A percentile compares a stretch with the other conserved stretches of the same genome.
These are phyloP conservation scores for Pachliopta kotzebuea DNA, from an alignment of 2,888 invertebrate genomes.

Conservation along the genomic window DNA sequence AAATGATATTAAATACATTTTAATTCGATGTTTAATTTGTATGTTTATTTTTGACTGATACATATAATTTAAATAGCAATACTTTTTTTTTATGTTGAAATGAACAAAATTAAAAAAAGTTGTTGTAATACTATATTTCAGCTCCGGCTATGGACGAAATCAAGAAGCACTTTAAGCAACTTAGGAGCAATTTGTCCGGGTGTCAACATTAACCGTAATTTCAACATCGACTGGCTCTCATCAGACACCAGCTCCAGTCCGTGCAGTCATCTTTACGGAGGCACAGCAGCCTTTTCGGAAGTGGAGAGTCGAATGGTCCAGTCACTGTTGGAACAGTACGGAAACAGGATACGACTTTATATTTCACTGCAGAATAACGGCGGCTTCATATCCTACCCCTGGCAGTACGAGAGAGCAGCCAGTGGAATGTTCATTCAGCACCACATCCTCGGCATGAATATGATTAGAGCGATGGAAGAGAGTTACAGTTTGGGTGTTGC, in stretches of 20 bases:
- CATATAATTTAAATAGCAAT: too few relatives aligned
- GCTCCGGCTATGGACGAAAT: slow-evolving; percentile 86
- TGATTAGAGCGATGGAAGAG: slow-evolving; percentile 46
- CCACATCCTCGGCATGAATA: slow-evolving; percentile 52
- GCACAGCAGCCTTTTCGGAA: slow-evolving; percentile 83
- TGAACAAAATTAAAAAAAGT: too few relatives aligned
- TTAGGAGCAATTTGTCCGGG: slow-evolving; percentile 80
- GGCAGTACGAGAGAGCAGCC: slow-evolving; percentile 80
- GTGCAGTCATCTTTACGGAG: slow-evolving; percentile 83
- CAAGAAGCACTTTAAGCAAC: slow-evolving; percentile 68
- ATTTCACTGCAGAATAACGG: slow-evolving; percentile 89
- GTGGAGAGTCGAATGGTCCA: slow-evolving; percentile 81
- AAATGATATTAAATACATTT: too few relatives aligned
- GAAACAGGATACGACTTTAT: slow-evolving; percentile 80
- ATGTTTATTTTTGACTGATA: too few relatives aligned
- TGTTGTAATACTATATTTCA: slow-evolving; percentile 44
- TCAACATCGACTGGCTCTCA: slow-evolving; percentile 84
- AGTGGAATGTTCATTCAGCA: slow-evolving; percentile 61
- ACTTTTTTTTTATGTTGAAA: too few relatives aligned
- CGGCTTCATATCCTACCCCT: slow-evolving; percentile 83
- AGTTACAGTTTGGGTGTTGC: slow-evolving; percentile 50
- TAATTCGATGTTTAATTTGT: too few relatives aligned
- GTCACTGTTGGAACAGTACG: slow-evolving; percentile 74
- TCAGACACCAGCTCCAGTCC: slow-evolving; percentile 79
- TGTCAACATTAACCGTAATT: slow-evolving; percentile 88